Percentiles rank a stretch among this genome's conserved stretches.
phyloP scores from a whole-genome alignment of 2,888 invertebrate species.

The Ophonus ardosiacus region DNA sequence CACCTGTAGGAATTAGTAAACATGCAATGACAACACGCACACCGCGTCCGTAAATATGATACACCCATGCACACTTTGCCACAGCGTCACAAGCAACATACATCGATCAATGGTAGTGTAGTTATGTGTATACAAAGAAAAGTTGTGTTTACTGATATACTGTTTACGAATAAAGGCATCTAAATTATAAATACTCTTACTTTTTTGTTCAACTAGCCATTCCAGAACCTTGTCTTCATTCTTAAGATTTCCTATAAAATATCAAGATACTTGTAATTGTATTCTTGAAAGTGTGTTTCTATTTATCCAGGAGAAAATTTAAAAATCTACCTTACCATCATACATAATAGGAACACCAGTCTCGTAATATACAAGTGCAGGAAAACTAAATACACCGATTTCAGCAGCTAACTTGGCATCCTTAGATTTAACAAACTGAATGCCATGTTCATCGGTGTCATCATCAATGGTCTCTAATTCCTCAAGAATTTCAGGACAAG shows the following conservation, averaged over 20 bases:
- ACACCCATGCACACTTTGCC: constrained; percentile 70
- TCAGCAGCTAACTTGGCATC: constrained; percentile 93
- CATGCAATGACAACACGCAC: constrained; percentile 64
- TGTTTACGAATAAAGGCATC: constrained; percentile 65
- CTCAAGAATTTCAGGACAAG: constrained; percentile 90
- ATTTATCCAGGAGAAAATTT: background rate
- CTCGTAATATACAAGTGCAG: constrained; percentile 94
- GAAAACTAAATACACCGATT: constrained; percentile 94
- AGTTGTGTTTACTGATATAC: constrained; percentile 64
- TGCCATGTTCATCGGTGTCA: constrained; percentile 94
- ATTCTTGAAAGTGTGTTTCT: background rate
- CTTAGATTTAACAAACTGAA: constrained; percentile 95
- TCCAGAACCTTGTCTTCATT: constrained; percentile 96
- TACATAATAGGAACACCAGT: constrained; percentile 96
- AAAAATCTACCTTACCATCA: constrained; percentile 85
- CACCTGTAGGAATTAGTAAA: constrained; percentile 73
- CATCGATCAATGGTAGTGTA: constrained; percentile 64
- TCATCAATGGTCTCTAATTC: constrained; percentile 95
- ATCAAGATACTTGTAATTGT: constrained; percentile 62
- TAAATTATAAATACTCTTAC: constrained; percentile 83
- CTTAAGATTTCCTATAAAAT: constrained; percentile 93
- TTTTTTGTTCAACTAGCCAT: constrained; percentile 97
- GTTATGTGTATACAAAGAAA: constrained; percentile 39
- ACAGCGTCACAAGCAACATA: constrained; percentile 50
- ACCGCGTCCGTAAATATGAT: constrained; percentile 4